These are phyloP conservation scores for Parazoanthus darwini DNA, from an alignment of 92 coral and sea anemone genomes.

Conservation along the genomic window DNA sequence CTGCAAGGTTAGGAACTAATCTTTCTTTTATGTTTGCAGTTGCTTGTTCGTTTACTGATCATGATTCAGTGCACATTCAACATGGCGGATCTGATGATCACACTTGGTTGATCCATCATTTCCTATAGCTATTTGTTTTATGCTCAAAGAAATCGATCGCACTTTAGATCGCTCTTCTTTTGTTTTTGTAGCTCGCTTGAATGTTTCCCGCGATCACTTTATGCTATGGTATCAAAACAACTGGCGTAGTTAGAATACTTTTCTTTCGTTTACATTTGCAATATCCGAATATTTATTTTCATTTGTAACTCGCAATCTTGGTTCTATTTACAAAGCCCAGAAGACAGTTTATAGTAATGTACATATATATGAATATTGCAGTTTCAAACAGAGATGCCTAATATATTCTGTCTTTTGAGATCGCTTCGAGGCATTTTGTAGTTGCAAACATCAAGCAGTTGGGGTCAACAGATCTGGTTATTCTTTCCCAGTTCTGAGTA, in stretches of 20 bases:
- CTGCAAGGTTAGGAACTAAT: constrained; percentile 63
- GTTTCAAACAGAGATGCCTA: neutral
- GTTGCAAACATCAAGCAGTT: no score
- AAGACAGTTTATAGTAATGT: no score
- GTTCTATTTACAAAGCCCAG: neutral
- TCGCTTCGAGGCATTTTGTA: neutral
- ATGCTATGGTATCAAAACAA: constrained; percentile 43
- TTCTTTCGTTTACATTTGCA: constrained; percentile 15
- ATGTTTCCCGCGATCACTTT: constrained; percentile 7
- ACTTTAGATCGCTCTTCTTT: neutral
- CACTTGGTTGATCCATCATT: neutral
- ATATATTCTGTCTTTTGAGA: neutral
- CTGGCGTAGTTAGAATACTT: neutral
- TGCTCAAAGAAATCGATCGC: neutral
- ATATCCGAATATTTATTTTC: neutral
- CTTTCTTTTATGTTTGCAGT: neutral
- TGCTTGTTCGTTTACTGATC: neutral
- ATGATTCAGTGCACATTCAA: neutral
- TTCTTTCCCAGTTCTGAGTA: no score
- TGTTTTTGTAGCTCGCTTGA: constrained; percentile 15
- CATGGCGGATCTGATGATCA: neutral
- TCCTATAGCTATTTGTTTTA: neutral
- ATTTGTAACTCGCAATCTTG: neutral
- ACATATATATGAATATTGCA: no score
- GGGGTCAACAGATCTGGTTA: no score